Percentiles rank a stretch among this genome's conserved stretches.
These are phyloP conservation scores for Emmelina monodactyla DNA, from an alignment of 2,888 invertebrate genomes.

Conservation along the genomic window DNA sequence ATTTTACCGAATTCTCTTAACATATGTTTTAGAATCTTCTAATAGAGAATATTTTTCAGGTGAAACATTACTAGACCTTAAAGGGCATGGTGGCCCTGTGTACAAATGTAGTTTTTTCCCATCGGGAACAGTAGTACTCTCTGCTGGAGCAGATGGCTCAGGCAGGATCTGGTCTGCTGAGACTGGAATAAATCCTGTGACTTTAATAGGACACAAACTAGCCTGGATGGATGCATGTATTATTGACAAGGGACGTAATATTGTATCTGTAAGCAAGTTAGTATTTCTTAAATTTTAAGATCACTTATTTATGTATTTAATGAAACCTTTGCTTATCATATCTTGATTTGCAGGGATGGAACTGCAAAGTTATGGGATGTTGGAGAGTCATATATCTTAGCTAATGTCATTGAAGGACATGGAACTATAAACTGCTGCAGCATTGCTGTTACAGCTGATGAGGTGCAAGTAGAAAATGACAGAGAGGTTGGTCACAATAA, in stretches of 20 bases:
- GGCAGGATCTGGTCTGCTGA: conserved; percentile 76
- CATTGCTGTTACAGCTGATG: conserved; percentile 36
- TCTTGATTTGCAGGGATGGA: conserved; percentile 66
- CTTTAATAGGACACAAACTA: conserved; percentile 71
- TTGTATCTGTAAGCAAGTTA: conserved; percentile 73
- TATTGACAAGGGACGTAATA: conserved; percentile 73
- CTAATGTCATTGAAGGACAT: conserved; percentile 52
- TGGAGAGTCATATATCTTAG: conserved; percentile 66
- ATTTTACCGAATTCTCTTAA: conserved; percentile 40
- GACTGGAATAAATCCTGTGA: conserved; percentile 71
- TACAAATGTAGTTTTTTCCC: conserved; percentile 75
- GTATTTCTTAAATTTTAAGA: conserved; percentile 13
- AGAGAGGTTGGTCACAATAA: too few relatives aligned
- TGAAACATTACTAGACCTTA: conserved; percentile 50
- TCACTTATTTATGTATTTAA: background rate
- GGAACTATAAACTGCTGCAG: conserved; percentile 69
- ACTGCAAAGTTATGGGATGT: conserved; percentile 75
- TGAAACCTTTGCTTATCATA: too few relatives aligned
- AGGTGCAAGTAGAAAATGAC: conserved; percentile 34
- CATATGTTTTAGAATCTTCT: too few relatives aligned
- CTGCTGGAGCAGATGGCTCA: conserved; percentile 74
- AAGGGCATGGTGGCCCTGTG: conserved; percentile 73
- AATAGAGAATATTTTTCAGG: conserved; percentile 35
- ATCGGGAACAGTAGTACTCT: conserved; percentile 72
- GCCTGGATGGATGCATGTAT: conserved; percentile 69